A percentile compares a stretch with the other conserved stretches of the same genome.
phyloP scores from a whole-genome alignment of 2,888 invertebrate species.

The Allolobophora icterica region DNA sequence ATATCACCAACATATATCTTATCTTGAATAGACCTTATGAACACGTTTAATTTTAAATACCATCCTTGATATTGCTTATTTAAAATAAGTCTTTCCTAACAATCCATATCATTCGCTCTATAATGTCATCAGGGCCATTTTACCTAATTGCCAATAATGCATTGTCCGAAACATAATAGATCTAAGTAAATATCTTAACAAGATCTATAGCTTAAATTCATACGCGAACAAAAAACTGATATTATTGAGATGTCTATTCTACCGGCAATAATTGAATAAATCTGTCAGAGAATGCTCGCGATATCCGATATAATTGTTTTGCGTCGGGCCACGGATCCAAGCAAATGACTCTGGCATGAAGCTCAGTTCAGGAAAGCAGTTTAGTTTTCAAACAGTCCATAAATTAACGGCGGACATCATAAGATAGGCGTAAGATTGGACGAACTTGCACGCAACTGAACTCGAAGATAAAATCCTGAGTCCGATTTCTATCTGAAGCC shows the following conservation, averaged over 20 bases:
- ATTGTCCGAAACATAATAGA: neutral
- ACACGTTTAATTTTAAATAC: neutral
- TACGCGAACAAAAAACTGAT: no score
- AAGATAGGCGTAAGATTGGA: neutral
- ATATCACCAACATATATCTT: no score
- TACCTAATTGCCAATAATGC: neutral
- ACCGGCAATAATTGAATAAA: neutral
- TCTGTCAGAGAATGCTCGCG: no score
- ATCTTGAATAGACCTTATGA: no score
- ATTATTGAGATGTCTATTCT: neutral
- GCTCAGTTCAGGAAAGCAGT: neutral
- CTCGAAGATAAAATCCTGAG: neutral
- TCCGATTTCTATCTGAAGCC: neutral
- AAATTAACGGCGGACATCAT: neutral
- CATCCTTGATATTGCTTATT: neutral
- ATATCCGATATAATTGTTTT: neutral
- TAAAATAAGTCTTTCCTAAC: neutral
- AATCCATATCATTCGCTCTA: neutral
- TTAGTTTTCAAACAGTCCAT: neutral
- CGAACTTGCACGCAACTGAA: neutral
- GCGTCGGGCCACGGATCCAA: neutral
- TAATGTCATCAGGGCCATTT: neutral
- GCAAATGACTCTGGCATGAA: neutral
- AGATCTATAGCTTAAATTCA: no score
- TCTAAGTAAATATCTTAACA: neutral